Base-by-base conservation (phyloP, 2,113 vertebrate species). In the Crotophaga sulcirostris region DNA sequence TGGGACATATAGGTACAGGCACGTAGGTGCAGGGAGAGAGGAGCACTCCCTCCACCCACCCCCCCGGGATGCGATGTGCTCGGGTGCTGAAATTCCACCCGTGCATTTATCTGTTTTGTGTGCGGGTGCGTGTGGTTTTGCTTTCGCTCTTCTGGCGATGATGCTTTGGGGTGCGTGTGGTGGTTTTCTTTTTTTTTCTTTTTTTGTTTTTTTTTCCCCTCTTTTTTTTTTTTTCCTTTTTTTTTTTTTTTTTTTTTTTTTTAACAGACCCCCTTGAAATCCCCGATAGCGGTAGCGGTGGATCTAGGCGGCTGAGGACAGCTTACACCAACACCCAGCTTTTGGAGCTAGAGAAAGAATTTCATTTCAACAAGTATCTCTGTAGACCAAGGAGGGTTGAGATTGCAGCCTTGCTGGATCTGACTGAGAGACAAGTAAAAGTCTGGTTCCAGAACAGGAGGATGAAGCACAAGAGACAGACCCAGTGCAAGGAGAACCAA, bases 341-440 rank as follows among this genome's bases (percentile, higher is more conserved):
- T 58, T 96, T 99, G 97, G 99, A 99, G 97, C 98, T 99, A 97
- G 99, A 99, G 88, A 99, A 99, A 96, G 99, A 99, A 98, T 99
- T 99, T 91, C 99, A 99, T 94, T 99, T 99, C 97, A 99, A 99
- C 98, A 99, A 99, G 98, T 99, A 99, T 94, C 98, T 99, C 78
- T 99, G 99, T 97, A 98, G 99, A 98, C 99, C 99, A 44, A 98
- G 99, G 85, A 98, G 99, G 63, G 99, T 99, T 97, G 99, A 99
- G 93, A 99, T 99, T 55, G 99, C 99, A 8, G 98, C 99, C 33
- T 95, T 99, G 96, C 96, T 99, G 98, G 99, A 99, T 98, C 97
- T 99, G 97, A 99, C 99, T 2, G 99, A 99, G 97, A 99, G 99
- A 96, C 99, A 99, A 98, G 99, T 99, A 63, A 99, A 99, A 97